Percentiles rank a stretch among this genome's conserved stretches.
phyloP scores from a whole-genome alignment of 2,888 invertebrate genomes.

The Drymonia ruficornis region DNA sequence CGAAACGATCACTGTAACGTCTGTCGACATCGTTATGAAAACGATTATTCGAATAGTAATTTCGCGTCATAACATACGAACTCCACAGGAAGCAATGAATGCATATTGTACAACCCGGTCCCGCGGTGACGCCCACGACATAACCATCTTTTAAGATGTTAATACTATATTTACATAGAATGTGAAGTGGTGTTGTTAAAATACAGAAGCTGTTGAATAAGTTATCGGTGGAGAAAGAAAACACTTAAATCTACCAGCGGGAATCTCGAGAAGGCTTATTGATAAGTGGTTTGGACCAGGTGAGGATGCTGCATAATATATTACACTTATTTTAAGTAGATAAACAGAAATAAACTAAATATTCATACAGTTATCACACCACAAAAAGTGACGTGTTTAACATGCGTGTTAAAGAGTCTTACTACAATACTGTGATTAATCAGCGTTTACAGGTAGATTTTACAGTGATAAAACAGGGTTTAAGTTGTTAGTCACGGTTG shows the following conservation, averaged over 20 bases:
- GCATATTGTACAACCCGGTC: conserved; percentile 26
- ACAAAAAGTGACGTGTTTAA: too few species aligned
- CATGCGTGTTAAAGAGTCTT: too few species aligned
- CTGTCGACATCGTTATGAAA: conserved; percentile 3
- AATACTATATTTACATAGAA: conserved; percentile 25
- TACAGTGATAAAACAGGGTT: too few species aligned
- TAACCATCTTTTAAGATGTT: conserved; percentile 21
- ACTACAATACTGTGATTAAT: too few species aligned
- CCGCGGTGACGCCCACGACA: conserved; percentile 23
- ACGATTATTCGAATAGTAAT: conserved; percentile 14
- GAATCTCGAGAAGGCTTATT: not conserved
- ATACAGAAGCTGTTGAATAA: conserved; percentile 18
- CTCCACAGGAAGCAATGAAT: conserved; percentile 23
- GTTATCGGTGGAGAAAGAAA: conserved; percentile 11
- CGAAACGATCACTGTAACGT: too few species aligned
- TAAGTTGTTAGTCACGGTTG: too few species aligned
- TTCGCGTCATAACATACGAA: conserved; percentile 21
- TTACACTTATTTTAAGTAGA: too few species aligned
- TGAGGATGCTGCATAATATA: not conserved
- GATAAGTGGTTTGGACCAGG: not conserved
- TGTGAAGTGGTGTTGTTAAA: conserved; percentile 25
- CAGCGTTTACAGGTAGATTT: too few species aligned
- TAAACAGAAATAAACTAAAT: too few species aligned
- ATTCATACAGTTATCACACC: too few species aligned
- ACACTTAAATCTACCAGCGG: conserved; percentile 6